Evolutionary conservation across 2,888 invertebrate genomes (phyloP).

Genomic region (Phania funesta): DNA sequence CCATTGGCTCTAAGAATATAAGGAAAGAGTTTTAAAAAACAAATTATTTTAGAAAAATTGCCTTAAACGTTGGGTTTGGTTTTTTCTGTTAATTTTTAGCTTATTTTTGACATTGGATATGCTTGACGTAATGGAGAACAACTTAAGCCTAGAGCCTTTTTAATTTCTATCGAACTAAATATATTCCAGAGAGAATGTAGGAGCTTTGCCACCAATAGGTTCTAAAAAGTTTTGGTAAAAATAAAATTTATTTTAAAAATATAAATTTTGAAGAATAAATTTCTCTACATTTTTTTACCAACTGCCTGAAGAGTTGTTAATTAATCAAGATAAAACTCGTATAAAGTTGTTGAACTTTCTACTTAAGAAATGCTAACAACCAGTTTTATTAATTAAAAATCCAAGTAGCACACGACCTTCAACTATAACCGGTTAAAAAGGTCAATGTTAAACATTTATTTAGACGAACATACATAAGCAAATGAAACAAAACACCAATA

Average conservation of each 20-base stretch:
- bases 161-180: conserved; percentile 73
- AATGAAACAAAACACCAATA: conserved; percentile 52
- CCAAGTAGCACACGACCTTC: not conserved
- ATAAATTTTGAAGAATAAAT: not conserved
- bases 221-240: conserved; percentile 77
- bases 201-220: conserved; percentile 82
- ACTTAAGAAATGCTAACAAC: too few species aligned
- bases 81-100: conserved; percentile 68
- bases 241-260: not conserved
- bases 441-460: conserved; percentile 55
- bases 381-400: too few species aligned
- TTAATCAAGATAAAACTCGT: not conserved
- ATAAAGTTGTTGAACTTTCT: too few species aligned
- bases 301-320: not conserved
- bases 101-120: conserved; percentile 83
- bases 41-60: not conserved
- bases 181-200: conserved; percentile 78
- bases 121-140: conserved; percentile 83
- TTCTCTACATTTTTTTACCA: not conserved
- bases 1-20: conserved; percentile 81
- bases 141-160: conserved; percentile 69
- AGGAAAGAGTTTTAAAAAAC: not conserved
- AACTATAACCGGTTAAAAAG: conserved; percentile 29
- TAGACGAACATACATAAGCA: conserved; percentile 44
- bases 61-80: conserved; percentile 38